phyloP scores from a whole-genome alignment of 2,888 invertebrate genomes.

The Zygaena filipendulae region DNA sequence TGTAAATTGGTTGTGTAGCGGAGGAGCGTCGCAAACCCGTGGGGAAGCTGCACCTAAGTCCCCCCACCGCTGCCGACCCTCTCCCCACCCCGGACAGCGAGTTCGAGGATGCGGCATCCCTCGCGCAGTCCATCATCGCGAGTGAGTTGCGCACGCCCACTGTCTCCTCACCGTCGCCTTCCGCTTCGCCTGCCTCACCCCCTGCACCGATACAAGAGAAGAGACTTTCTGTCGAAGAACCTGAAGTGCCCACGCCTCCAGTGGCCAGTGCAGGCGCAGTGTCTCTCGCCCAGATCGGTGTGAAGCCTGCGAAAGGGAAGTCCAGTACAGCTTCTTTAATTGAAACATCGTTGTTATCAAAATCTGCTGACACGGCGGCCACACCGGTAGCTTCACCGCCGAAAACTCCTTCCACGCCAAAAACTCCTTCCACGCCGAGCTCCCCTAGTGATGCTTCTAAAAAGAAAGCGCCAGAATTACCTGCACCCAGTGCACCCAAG shows the following conservation, averaged over 20 bases:
- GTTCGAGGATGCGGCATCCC: constrained; percentile 56
- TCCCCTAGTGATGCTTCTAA: constrained; percentile 46
- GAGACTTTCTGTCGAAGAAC: constrained; percentile 39
- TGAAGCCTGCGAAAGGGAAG: constrained; percentile 41
- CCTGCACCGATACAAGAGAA: constrained; percentile 22
- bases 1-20: constrained; percentile 62
- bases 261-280: constrained; percentile 57
- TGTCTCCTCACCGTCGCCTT: constrained; percentile 34
- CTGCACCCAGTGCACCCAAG: constrained; percentile 10
- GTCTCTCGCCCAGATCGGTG: constrained; percentile 61
- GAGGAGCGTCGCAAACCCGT: constrained; percentile 60
- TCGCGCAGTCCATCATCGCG: constrained; percentile 59
- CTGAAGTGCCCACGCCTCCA: constrained; percentile 59
- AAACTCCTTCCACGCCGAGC: constrained; percentile 17
- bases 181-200: constrained; percentile 24
- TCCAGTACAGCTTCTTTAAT: constrained; percentile 46
- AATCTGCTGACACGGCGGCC: no score
- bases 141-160: constrained; percentile 46
- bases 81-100: constrained; percentile 62
- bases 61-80: constrained; percentile 44
- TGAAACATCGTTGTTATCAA: constrained; percentile 53
- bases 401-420: constrained; percentile 15
- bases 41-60: constrained; percentile 49
- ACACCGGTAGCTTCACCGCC: no score
- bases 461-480: constrained; percentile 47